Base-by-base conservation (phyloP, 2,113 vertebrate species). In the Glaucomys volans region DNA sequence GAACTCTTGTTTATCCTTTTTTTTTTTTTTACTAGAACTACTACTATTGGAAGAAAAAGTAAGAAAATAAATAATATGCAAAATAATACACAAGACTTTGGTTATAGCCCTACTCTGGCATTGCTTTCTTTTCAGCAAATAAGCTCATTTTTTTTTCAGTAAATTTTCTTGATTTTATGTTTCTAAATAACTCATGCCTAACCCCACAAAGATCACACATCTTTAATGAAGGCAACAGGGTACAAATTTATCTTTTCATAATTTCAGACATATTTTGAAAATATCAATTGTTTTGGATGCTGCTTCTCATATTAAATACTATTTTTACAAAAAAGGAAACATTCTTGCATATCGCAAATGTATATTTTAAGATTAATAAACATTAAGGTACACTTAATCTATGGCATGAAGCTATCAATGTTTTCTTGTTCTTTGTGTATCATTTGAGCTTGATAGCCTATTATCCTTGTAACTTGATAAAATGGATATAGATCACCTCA, bases 401-500 rank as follows among this genome's bases (percentile, higher is more conserved):
- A 92, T 94, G 5, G 0, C 11, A 69, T 82, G 88, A 57, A 91
- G 64, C 52, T 77, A 93, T 37, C 76, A 32, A 95, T 96, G 32
- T 98, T 96, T 97, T 95, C 12, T 28, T 66, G 59, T 47, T 97
- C 35, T 95, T 94, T 84, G 47, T 83, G 0, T 84, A 76, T 91
- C 4, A 93, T 95, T 96, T 91, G 11, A 91, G 22, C 4, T 18
- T 93, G 74, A 90, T 95, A 94, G 96, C 59, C 90, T 40, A 81
- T 52, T 69, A 84, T 95, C 86, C 11, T n/a, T 86, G 18, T 92
- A 97, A 98, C 75, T 88, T 97, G 95, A 97, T 95, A 71, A 98
- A 98, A 97, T 84, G 13, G 59, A 66, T 97, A 90, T 87, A 85
- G 66, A 97, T 97, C 88, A 96, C 64, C 54, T 97, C 93, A 97